phyloP scores from a whole-genome alignment of 2,797 vertebrate species.

The Lepilemur ruficaudatus region DNA sequence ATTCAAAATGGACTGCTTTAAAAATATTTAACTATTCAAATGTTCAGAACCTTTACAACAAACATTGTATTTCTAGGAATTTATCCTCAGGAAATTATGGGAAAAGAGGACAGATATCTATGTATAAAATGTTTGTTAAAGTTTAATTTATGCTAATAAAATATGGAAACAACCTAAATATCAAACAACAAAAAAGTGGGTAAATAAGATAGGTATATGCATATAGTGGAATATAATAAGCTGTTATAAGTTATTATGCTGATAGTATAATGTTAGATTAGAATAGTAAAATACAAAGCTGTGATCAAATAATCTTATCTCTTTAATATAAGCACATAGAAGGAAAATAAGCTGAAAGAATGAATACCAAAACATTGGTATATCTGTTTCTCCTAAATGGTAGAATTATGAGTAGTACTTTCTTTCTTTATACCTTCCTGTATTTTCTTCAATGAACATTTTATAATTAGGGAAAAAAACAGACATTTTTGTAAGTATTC shows the following conservation, averaged over 20 bases:
- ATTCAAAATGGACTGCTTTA: constrained; percentile 12
- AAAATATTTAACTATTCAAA: constrained; percentile 21
- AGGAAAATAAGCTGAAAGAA: constrained; percentile 19
- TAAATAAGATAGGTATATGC: neutral
- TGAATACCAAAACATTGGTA: neutral
- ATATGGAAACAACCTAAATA: constrained; percentile 33
- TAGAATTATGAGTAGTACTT: neutral
- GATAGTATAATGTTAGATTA: neutral
- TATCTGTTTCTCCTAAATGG: neutral
- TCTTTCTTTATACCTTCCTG: neutral
- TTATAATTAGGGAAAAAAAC: neutral
- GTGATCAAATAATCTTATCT: constrained; percentile 8
- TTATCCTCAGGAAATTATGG: neutral
- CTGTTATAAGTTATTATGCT: neutral
- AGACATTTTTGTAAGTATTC: neutral
- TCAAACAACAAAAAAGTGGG: neutral
- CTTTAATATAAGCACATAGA: neutral
- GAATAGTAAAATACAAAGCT: neutral
- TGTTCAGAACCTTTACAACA: constrained; percentile 10
- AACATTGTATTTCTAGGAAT: neutral
- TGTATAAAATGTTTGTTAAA: constrained; percentile 1
- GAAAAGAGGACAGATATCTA: neutral
- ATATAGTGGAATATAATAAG: neutral
- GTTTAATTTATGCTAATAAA: constrained; percentile 5
- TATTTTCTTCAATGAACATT: neutral